Evolutionary conservation across 2,113 vertebrate species (phyloP).

Genomic region (Thunnus maccoyii): DNA sequence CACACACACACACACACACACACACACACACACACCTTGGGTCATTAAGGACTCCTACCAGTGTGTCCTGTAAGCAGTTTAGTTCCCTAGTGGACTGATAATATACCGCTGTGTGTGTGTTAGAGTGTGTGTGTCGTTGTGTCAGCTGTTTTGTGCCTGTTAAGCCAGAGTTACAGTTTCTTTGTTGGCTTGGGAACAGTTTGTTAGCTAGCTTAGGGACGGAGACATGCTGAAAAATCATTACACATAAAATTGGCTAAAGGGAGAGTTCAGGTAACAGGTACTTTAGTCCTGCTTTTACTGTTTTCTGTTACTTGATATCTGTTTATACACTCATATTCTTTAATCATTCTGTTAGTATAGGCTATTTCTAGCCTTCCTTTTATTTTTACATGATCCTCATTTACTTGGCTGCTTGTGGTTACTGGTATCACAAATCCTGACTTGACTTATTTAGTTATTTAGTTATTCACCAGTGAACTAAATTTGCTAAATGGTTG

Average conservation of each 20-base stretch:
- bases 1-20: constrained; percentile 46
- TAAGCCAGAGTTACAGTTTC: constrained; percentile 82
- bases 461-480: neutral
- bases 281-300: neutral
- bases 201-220: constrained; percentile 72
- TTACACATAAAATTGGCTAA: constrained; percentile 61
- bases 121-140: constrained; percentile 51
- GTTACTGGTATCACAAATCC: no score
- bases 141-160: constrained; percentile 82
- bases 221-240: constrained; percentile 72
- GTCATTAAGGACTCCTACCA: constrained; percentile 78
- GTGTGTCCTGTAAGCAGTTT: constrained; percentile 84
- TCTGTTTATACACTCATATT: neutral
- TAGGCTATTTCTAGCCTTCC: neutral
- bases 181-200: constrained; percentile 74
- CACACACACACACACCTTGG: constrained; percentile 45
- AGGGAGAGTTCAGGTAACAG: constrained; percentile 21
- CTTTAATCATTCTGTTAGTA: neutral
- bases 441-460: no score
- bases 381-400: neutral
- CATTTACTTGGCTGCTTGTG: no score
- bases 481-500: neutral
- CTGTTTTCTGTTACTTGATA: neutral
- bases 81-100: constrained; percentile 74
- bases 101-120: constrained; percentile 65